Base-by-base conservation (phyloP, 2,888 invertebrate species). In the Ophion slaviceki region DNA sequence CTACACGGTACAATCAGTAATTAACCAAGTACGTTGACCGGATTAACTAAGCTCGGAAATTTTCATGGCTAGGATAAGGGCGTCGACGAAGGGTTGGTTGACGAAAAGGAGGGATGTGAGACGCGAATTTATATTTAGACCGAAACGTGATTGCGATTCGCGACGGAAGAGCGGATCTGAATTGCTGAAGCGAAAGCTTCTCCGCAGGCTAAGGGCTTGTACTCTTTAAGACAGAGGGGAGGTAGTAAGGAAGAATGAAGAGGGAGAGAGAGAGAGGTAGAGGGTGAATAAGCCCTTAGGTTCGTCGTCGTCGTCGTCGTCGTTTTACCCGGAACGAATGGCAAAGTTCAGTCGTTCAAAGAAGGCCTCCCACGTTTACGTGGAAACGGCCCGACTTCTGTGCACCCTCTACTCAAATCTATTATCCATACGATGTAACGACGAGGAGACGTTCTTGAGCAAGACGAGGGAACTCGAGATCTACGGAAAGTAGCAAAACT, bases 271-370 rank as follows among this genome's bases (percentile, higher is more conserved):
- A 32, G 32, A 32, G 32, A 32, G 32, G 32, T 32, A 3, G 32
- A 32, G 32, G 32, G 32, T 32, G 32, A 32, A 32, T 32, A 32
- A 32, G 32, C 3, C 32, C 32, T 32, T 32, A 2, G 32, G 32
- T 32, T 32, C 32, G 32, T 32, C 32, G 32, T 4, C 32, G 32
- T 32, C 53, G 64, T 40, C 62, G 70, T 17, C 76, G 82, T 71
- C 82, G 76, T 66, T 61, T 82, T 77, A 57, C 66, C 82, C 76
- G 76, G 71, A 77, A 82, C 82, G 70, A 82, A 82, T 82, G 76
- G 82, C 76, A 82, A 82, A 82, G 82, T 82, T 82, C 71, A 76
- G 71, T 76, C 76, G 68, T 32, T 32, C 32, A 68, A 81, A 75
- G 62, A 81, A 75, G 62, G 75, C 75, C 76, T 32, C 32, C 32